Conservation (phyloP, 2,113 vertebrate genomes). For the Dromaius novaehollandiae region DNA sequence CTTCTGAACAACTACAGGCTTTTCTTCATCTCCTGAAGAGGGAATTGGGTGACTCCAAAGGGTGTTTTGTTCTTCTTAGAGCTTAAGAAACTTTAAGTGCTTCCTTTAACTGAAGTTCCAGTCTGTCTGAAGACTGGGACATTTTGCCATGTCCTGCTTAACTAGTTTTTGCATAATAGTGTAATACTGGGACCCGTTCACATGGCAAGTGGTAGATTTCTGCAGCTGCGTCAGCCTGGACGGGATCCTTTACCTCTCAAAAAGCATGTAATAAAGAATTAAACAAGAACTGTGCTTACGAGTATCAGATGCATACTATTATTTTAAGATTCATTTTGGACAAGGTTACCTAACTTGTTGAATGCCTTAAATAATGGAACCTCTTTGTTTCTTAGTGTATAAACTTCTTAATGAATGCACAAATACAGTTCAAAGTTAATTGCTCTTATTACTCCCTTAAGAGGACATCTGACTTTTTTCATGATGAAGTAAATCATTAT, state of each 20-base stretch:
- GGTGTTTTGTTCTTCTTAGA: background rate
- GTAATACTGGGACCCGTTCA: background rate
- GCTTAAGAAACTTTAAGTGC: background rate
- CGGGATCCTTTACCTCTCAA: background rate
- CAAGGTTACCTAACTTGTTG: background rate
- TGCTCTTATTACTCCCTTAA: background rate
- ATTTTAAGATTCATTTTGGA: background rate
- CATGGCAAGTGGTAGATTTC: background rate
- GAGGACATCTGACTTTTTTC: background rate
- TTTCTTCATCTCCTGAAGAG: background rate
- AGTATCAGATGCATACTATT: background rate
- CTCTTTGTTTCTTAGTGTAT: background rate
- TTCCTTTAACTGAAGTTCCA: background rate
- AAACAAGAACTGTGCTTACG: background rate
- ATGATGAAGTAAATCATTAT: background rate
- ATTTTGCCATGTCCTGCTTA: background rate
- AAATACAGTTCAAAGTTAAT: background rate
- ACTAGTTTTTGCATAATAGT: background rate
- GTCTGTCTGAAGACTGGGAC: background rate
- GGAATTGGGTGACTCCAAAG: background rate
- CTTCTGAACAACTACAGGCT: background rate
- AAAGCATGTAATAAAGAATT: background rate
- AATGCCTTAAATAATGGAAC: background rate
- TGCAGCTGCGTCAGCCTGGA: background rate
- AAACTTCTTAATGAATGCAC: background rate